Evolutionary conservation across 2,888 invertebrate genomes (phyloP).

Genomic region (Lysandra coridon): DNA sequence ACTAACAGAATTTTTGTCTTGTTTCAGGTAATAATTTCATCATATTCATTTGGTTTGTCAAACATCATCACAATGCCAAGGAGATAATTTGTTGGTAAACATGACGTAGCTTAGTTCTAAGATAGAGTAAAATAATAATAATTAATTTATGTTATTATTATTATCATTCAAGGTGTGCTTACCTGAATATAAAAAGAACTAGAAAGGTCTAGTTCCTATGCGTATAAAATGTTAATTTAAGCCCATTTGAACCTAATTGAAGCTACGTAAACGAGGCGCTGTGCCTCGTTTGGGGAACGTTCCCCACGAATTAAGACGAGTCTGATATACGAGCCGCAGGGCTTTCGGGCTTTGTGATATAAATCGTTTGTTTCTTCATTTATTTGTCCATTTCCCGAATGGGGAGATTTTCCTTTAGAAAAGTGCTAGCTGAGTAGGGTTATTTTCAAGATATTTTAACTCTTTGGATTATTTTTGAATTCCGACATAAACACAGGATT

Average conservation of each 20-base stretch:
- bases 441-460: not conserved
- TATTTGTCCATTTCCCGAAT: constrained; percentile 70
- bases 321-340: constrained; percentile 47
- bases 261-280: constrained; percentile 63
- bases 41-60: not conserved
- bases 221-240: not conserved
- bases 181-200: too few species aligned
- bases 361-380: constrained; percentile 66
- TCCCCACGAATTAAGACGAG: constrained; percentile 35
- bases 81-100: not conserved
- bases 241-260: constrained; percentile 49
- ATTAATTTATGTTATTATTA: too few species aligned
- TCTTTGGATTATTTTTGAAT: not conserved
- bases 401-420: constrained; percentile 70
- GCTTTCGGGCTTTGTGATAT: constrained; percentile 59
- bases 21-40: not conserved
- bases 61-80: not conserved
- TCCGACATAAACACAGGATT: too few species aligned
- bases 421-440: constrained; percentile 31
- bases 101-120: not conserved
- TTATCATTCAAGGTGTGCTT: too few species aligned
- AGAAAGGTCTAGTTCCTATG: not conserved
- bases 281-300: constrained; percentile 46
- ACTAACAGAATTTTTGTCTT: not conserved
- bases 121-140: not conserved